A percentile compares a stretch with the other conserved stretches of the same genome.
phyloP scores from a whole-genome alignment of 2,888 invertebrate genomes.

The Lottia gigantea region DNA sequence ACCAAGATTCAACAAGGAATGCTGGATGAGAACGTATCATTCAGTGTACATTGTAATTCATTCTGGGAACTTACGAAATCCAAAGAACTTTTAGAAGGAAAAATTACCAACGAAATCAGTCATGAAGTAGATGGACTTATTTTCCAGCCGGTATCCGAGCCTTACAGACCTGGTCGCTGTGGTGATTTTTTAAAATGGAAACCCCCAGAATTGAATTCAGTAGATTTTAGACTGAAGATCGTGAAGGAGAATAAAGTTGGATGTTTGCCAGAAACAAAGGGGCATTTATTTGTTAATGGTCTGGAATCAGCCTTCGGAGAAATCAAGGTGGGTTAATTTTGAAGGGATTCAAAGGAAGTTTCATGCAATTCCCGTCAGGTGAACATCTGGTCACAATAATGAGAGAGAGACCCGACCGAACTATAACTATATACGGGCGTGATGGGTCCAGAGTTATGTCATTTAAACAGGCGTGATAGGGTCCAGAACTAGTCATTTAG shows the following conservation, averaged over 20 bases:
- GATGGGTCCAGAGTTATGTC: too few species aligned
- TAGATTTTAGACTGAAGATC: slow-evolving; percentile 93
- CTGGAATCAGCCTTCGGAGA: slow-evolving; percentile 76
- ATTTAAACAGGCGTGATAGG: too few species aligned
- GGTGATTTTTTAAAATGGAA: slow-evolving; percentile 96
- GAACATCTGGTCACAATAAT: too few species aligned
- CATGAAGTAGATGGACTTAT: slow-evolving; percentile 99
- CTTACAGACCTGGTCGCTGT: slow-evolving; percentile 86
- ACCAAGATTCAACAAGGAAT: slow-evolving; percentile 81
- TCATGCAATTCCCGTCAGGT: too few species aligned
- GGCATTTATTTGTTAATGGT: slow-evolving; percentile 81
- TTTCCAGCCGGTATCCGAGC: slow-evolving; percentile 89
- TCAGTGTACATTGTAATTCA: slow-evolving; percentile 88
- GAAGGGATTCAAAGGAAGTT: too few species aligned
- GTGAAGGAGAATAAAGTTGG: slow-evolving; percentile 71
- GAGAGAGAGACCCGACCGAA: too few species aligned
- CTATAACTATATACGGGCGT: too few species aligned
- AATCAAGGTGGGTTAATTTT: slow-evolving; percentile 79
- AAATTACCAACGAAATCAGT: slow-evolving; percentile 84
- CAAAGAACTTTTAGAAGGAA: slow-evolving; percentile 75
- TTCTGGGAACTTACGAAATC: slow-evolving; percentile 82
- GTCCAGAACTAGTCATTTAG: too few species aligned
- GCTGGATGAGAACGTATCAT: slow-evolving; percentile 87
- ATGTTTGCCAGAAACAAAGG: slow-evolving; percentile 70
- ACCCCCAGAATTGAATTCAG: slow-evolving; percentile 90